Base-by-base conservation (phyloP, 1,140 invertebrate genomes). In the Meloidogyne hapla region DNA sequence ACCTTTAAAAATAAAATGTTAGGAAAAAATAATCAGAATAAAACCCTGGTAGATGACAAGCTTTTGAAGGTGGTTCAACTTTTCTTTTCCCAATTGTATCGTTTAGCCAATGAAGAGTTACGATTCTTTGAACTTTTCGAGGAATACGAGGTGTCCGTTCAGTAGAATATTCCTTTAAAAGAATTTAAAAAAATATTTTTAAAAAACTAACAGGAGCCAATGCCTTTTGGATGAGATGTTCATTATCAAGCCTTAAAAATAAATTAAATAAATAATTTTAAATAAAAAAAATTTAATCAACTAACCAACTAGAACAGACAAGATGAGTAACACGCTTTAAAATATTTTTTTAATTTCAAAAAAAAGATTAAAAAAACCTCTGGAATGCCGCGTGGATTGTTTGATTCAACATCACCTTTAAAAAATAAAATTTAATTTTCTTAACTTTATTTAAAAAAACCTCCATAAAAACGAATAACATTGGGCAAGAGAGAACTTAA, bases 81-180 rank as follows among this genome's bases (percentile, higher is more conserved):
- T 25, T 33, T 26, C 66, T 65, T 25, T 77, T 77, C 38, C 28
- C 62, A 40, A 77, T 63, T 48, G 76, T 68, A 25, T 77, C 76
- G 64, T 69, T 77, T 12, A 77, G 23, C 76, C 76, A 77, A 45
- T 77, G 70, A 2, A 75, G 25, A 25, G 76, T 78, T 21, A 77
- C 73, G 8, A 77, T 21, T 28, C 76, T 42, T 28, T 76, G 79
- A 18, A 23, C 13, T 28, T 72, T 65, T 12, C 70, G 42, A 3
- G 56, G 70, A 61, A 73, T 12, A n/a, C 70, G 70, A 25, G 33
- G 9, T 33, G 33, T 33, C n/a, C 33, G 33, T 6, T 77, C 76
- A 33, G 23, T 56, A 18, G 42, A n/a, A n/a, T n/a, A 77, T 61
- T 26, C 70, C 76, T 77, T 42, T 68, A 77, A 5, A 3, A 15